Evolutionary conservation across 2,113 vertebrate species (phyloP).

Genomic region (Panthera tigris): DNA sequence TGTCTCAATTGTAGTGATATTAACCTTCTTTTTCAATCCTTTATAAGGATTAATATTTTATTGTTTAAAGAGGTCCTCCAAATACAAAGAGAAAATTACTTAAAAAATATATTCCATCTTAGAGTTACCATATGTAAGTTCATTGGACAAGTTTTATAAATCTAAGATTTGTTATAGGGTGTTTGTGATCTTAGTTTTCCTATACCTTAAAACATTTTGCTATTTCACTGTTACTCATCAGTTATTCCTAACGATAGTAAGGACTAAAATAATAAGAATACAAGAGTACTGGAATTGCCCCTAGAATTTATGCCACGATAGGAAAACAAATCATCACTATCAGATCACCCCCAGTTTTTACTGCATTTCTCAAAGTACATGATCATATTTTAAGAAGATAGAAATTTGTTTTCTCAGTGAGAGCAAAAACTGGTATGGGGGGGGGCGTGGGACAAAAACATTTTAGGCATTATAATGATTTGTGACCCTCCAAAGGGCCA

Average conservation of each 20-base stretch:
- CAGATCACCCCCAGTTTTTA: background rate
- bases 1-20: background rate
- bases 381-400: slow-evolving; percentile 4
- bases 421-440: background rate
- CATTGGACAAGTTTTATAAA: background rate
- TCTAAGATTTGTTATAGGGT: background rate
- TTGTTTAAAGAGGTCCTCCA: background rate
- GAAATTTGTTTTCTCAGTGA: background rate
- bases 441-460: background rate
- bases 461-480: background rate
- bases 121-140: background rate
- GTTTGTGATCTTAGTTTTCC: background rate
- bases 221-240: background rate
- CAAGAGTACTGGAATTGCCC: background rate
- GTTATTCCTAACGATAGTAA: background rate
- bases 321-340: background rate
- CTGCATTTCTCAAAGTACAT: background rate
- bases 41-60: background rate
- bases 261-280: background rate
- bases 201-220: background rate
- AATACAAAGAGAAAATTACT: background rate
- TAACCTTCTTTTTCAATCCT: background rate
- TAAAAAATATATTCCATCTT: background rate
- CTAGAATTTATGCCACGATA: background rate
- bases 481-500: background rate